These are phyloP conservation scores for Homalodisca vitripennis DNA, from an alignment of 1,140 invertebrate genomes.

Conservation along the genomic window DNA sequence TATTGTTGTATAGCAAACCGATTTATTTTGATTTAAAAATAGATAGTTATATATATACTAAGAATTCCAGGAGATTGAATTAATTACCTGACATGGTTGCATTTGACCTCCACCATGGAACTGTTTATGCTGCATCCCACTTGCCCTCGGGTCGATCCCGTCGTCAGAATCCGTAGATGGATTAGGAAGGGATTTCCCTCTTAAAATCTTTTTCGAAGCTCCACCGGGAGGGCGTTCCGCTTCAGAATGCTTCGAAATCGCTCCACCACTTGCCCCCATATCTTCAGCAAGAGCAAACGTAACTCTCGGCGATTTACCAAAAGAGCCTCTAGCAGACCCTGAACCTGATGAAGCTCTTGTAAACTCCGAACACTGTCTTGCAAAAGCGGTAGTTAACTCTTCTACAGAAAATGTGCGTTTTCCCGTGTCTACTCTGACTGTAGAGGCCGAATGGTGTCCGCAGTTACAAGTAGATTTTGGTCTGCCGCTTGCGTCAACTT, in stretches of 20 bases:
- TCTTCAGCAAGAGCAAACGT: slow-evolving; percentile 43
- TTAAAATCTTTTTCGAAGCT: slow-evolving; percentile 23
- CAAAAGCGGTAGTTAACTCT: slow-evolving; percentile 36
- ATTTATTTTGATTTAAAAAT: no score
- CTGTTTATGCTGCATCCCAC: slow-evolving; percentile 21
- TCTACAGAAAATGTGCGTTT: slow-evolving; percentile 43
- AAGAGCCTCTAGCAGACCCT: slow-evolving; percentile 39
- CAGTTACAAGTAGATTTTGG: slow-evolving; percentile 41
- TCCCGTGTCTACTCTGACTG: slow-evolving; percentile 29
- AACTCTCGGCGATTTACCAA: slow-evolving; percentile 43
- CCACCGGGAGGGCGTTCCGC: slow-evolving; percentile 10
- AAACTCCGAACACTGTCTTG: slow-evolving; percentile 33
- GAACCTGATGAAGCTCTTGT: slow-evolving; percentile 32
- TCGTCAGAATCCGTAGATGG: slow-evolving; percentile 16
- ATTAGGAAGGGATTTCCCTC: slow-evolving; percentile 17
- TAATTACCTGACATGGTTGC: slow-evolving; percentile 10
- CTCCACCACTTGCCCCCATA: slow-evolving; percentile 37
- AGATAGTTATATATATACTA: no score
- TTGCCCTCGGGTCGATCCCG: slow-evolving; percentile 1
- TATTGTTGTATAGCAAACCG: no score
- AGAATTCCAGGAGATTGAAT: no score
- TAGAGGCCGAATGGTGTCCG: slow-evolving; percentile 37
- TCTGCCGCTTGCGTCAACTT: slow-evolving; percentile 17
- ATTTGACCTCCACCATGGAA: slow-evolving; percentile 12
- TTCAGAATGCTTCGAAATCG: slow-evolving; percentile 18